Evolutionary conservation across 2,888 invertebrate species (phyloP), one percentile per base, ranked within the genome.

Genomic region (Pelosia muscerda): DNA sequence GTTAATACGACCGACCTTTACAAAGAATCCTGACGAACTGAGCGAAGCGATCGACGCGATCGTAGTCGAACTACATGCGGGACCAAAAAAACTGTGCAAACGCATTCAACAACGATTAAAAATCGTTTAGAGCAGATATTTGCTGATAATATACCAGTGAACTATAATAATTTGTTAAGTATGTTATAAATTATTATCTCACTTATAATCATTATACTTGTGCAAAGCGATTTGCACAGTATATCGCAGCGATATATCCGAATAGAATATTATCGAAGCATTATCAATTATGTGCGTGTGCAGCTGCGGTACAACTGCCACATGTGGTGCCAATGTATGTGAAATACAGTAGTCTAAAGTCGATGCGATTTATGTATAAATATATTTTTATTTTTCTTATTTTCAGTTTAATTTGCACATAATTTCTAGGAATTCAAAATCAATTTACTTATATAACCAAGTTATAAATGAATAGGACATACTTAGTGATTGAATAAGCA

Each of bases 341-440:
- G 13, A 53, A 13, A 10, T 22, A 15, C 69, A 79, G 78, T 64
- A 76, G 65, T 66, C n/a, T 19, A 10, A 3, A 54, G 42, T 49
- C 19, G 8, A 2, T n/a, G 15, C 42, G 0, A 19, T 42, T 19
- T n/a, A n/a, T n/a, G n/a, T n/a, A n/a, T n/a, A n/a, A n/a, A n/a
- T n/a, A n/a, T n/a, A n/a, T n/a, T n/a, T n/a, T n/a, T n/a, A n/a
- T n/a, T n/a, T n/a, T n/a, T n/a, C n/a, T n/a, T n/a, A n/a, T n/a
- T n/a, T n/a, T n/a, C n/a, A n/a, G n/a, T 31, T 31, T 9, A 9
- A 9, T 31, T 31, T 31, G 31, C 1, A 9, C 4, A 31, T 9
- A 5, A 9, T 1, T 9, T 31, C 9, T 28, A 28, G 6, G 2
- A 28, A 28, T 28, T 28, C 2, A 28, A 28, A 28, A 6, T 4